phyloP scores from a whole-genome alignment of 2,888 invertebrate species.

The Cloeon dipterum region DNA sequence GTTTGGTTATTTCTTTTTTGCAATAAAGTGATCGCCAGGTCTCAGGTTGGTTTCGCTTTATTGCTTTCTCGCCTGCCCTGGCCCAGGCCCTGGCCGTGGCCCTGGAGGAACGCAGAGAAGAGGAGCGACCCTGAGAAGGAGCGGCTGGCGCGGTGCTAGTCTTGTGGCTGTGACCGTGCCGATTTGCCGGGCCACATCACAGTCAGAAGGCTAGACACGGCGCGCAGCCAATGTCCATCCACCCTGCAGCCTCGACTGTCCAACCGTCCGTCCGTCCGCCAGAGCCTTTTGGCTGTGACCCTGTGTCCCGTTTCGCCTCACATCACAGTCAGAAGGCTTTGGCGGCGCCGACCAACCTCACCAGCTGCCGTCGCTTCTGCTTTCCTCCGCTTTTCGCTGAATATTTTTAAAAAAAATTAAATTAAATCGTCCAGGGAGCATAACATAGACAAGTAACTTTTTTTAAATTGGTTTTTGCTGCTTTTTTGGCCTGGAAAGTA shows the following conservation, averaged over 20 bases:
- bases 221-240: too few species aligned
- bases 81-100: conserved; percentile 3
- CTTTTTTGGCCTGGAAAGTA: conserved; percentile 3
- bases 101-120: too few species aligned
- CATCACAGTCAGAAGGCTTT: conserved; percentile 2
- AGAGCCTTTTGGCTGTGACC: not conserved
- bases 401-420: too few species aligned
- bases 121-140: too few species aligned
- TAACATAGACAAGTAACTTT: not conserved
- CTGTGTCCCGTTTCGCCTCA: conserved; percentile 16
- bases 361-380: too few species aligned
- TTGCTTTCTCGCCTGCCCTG: not conserved
- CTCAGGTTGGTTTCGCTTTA: not conserved
- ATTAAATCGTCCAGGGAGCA: too few species aligned
- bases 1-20: conserved; percentile 5
- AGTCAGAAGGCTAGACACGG: conserved; percentile 1
- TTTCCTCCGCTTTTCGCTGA: too few species aligned
- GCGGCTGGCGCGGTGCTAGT: not conserved
- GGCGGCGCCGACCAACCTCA: too few species aligned
- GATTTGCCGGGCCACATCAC: not conserved
- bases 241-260: not conserved
- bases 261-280: not conserved
- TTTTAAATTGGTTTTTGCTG: not conserved
- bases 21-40: conserved; percentile 6
- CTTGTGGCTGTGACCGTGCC: conserved; percentile 1